Conservation (phyloP, 1,140 invertebrate species). For the Littorina saxatilis region DNA sequence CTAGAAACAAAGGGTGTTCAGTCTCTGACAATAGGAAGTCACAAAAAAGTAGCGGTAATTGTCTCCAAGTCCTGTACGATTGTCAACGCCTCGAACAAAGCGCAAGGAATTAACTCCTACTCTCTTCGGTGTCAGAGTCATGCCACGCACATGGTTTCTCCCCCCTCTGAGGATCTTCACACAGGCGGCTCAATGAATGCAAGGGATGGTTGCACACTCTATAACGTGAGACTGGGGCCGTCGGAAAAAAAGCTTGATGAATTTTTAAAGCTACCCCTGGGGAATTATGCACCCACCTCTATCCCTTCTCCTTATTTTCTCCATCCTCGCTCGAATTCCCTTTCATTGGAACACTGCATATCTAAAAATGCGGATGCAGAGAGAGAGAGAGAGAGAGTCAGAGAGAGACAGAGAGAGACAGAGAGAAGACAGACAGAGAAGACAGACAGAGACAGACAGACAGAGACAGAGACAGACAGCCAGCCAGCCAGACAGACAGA, state of each 20-base stretch:
- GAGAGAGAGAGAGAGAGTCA: not conserved
- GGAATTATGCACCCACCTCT: not conserved
- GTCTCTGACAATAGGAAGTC: constrained; percentile 11
- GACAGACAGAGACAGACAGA: constrained; percentile 17
- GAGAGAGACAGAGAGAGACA: not conserved
- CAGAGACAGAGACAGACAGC: not conserved
- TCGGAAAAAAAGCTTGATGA: too few species aligned
- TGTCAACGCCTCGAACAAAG: not conserved
- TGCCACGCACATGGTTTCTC: too few species aligned
- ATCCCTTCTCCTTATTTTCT: not conserved
- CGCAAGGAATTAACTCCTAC: not conserved
- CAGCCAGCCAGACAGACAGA: too few species aligned
- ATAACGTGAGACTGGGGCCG: too few species aligned
- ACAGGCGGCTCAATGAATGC: too few species aligned
- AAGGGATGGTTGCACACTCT: too few species aligned
- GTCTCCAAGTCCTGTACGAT: constrained; percentile 14
- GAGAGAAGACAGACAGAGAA: not conserved
- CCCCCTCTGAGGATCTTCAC: too few species aligned
- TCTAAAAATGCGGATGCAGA: not conserved
- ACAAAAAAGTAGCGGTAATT: not conserved
- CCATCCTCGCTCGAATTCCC: not conserved
- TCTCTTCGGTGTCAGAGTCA: not conserved
- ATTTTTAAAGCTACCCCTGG: too few species aligned
- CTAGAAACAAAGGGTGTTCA: not conserved
- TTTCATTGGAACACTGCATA: too few species aligned